Percentiles rank a stretch among this genome's conserved stretches.
Conservation (phyloP, 92 coral and sea anemone genomes). For the Phenganax marumi region DNA sequence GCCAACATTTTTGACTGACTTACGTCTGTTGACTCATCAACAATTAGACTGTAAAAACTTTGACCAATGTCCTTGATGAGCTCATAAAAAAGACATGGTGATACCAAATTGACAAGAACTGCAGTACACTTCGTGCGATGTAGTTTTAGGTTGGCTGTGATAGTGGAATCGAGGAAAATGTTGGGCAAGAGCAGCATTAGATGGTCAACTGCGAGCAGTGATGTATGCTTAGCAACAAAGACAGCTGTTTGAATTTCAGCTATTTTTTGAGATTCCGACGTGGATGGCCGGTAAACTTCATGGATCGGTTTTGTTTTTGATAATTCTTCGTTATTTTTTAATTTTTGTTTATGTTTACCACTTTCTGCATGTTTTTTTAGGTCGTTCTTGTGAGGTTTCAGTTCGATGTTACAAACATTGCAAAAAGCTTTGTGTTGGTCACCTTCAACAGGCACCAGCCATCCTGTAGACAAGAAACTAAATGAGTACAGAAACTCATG, state of each 20-base stretch:
- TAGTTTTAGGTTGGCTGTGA: constrained; percentile 23
- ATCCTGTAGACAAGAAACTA: constrained; percentile 9
- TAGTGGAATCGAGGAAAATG: constrained; percentile 17
- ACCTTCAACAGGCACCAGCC: constrained; percentile 31
- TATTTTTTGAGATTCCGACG: constrained; percentile 23
- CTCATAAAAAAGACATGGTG: constrained; percentile 25
- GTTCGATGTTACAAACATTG: constrained; percentile 26
- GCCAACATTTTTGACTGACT: constrained; percentile 27
- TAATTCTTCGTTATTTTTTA: constrained; percentile 10
- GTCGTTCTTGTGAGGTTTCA: constrained; percentile 29
- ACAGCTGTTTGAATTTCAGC: constrained; percentile 31
- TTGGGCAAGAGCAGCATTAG: constrained; percentile 24
- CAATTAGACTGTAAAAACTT: constrained; percentile 9
- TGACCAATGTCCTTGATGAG: constrained; percentile 21
- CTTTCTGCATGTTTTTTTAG: constrained; percentile 28
- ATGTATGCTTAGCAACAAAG: constrained; percentile 23
- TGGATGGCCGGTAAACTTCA: constrained; percentile 20
- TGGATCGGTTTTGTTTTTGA: constrained; percentile 27
- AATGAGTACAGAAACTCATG: neutral
- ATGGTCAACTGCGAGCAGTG: constrained; percentile 27
- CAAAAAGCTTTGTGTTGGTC: constrained; percentile 25
- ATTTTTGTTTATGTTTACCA: constrained; percentile 16
- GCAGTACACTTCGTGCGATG: constrained; percentile 31
- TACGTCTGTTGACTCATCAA: constrained; percentile 3
- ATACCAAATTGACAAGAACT: constrained; percentile 15